Percentiles rank a stretch among this genome's conserved stretches.
phyloP scores from a whole-genome alignment of 2,888 invertebrate genomes.

The Abscondita cerata region DNA sequence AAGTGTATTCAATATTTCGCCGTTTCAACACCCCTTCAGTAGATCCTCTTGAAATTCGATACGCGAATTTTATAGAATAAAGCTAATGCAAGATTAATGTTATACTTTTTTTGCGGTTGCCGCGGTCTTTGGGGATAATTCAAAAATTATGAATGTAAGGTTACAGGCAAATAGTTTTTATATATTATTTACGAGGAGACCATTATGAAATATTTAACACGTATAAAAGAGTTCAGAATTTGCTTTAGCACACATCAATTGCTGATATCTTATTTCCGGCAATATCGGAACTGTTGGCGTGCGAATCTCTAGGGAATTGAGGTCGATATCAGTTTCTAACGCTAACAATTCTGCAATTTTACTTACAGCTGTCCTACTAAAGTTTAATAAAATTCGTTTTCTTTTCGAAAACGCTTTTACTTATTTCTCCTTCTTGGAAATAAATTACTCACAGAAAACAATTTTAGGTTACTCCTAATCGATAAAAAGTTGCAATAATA shows the following conservation, averaged over 20 bases:
- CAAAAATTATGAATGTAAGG: constrained; percentile 29
- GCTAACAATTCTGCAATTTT: constrained; percentile 61
- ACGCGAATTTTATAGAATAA: constrained; percentile 43
- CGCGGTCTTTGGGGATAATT: constrained; percentile 25
- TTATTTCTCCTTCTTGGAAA: constrained; percentile 24
- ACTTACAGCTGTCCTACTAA: constrained; percentile 59
- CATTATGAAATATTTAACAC: constrained; percentile 29
- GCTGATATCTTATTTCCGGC: constrained; percentile 54
- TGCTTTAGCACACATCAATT: constrained; percentile 42
- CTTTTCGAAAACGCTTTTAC: constrained; percentile 40
- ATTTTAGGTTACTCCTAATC: constrained; percentile 9
- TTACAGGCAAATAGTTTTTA: constrained; percentile 2
- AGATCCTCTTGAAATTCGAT: constrained; percentile 45
- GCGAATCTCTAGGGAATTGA: constrained; percentile 54
- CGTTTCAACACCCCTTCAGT: constrained; percentile 36
- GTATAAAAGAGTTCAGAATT: constrained; percentile 37
- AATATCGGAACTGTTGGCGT: constrained; percentile 58
- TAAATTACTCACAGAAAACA: constrained; percentile 25
- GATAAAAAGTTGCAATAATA: constrained; percentile 15
- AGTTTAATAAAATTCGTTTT: constrained; percentile 59
- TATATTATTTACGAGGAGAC: constrained; percentile 15
- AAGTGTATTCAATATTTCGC: constrained; percentile 32
- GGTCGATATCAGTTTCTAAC: constrained; percentile 59
- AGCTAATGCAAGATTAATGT: constrained; percentile 49
- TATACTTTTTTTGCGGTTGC: constrained; percentile 39